These are phyloP conservation scores for Myotis vivesi DNA, from an alignment of 2,797 vertebrate species.

Conservation along the genomic window DNA sequence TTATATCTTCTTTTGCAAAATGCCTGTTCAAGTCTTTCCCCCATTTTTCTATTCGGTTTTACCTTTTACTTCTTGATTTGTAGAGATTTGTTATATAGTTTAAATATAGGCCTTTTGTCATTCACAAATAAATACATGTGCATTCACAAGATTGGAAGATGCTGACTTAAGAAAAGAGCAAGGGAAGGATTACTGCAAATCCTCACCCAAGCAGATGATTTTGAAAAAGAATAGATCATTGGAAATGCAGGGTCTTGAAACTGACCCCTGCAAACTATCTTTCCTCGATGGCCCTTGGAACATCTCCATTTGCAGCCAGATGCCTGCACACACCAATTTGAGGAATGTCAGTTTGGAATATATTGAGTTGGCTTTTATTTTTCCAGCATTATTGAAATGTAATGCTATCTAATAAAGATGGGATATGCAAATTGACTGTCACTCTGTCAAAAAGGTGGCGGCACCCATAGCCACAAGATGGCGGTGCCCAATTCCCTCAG, in stretches of 20 bases:
- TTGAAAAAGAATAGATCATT: neutral
- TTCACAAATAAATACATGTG: neutral
- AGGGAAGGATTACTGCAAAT: neutral
- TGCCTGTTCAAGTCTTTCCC: neutral
- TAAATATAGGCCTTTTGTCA: neutral
- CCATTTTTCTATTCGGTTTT: neutral
- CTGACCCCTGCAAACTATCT: neutral
- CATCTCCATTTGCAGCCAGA: neutral
- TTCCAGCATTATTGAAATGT: neutral
- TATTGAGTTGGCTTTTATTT: slow-evolving; percentile 12
- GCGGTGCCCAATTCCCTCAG: too few relatives aligned
- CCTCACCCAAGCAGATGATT: neutral
- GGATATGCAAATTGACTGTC: too few relatives aligned
- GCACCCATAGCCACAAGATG: too few relatives aligned
- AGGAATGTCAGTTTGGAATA: slow-evolving; percentile 14
- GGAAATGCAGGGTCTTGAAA: neutral
- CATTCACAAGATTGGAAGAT: neutral
- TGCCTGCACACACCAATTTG: neutral
- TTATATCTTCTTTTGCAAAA: neutral
- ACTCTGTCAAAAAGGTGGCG: too few relatives aligned
- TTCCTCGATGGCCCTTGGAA: neutral
- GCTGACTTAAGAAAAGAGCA: neutral
- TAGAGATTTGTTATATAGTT: slow-evolving; percentile 16
- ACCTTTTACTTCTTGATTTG: slow-evolving; percentile 3
- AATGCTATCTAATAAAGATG: too few relatives aligned